These are phyloP conservation scores for Paradisaea rubra DNA, from an alignment of 2,113 vertebrate genomes.

Conservation along the genomic window DNA sequence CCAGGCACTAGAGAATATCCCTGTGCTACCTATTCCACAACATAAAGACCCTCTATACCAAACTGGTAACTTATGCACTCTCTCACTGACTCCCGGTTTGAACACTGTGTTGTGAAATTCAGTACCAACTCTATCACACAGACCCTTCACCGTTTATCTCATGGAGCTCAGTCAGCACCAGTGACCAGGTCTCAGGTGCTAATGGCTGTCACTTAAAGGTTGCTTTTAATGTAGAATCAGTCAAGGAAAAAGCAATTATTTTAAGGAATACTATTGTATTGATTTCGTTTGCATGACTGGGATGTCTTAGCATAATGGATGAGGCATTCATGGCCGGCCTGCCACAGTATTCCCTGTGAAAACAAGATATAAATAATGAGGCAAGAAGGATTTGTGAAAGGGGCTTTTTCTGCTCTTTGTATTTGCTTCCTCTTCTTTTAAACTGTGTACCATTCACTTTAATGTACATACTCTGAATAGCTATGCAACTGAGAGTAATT, in stretches of 20 bases:
- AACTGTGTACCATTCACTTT: background rate
- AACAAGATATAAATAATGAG: background rate
- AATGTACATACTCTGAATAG: constrained; percentile 13
- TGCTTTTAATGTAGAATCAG: background rate
- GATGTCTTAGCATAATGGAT: background rate
- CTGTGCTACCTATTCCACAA: background rate
- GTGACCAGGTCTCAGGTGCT: background rate
- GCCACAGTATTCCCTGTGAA: background rate
- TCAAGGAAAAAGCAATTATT: background rate
- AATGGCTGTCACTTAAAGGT: background rate
- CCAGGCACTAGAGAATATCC: background rate
- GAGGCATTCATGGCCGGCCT: background rate
- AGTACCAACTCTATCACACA: background rate
- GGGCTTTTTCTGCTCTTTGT: background rate
- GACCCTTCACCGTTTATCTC: background rate
- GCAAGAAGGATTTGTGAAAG: background rate
- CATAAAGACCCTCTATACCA: background rate
- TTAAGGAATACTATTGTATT: background rate
- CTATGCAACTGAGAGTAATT: constrained; percentile 20
- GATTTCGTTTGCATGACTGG: background rate
- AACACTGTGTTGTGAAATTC: background rate
- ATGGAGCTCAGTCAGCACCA: background rate
- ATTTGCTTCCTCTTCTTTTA: background rate
- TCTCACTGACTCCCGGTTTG: background rate
- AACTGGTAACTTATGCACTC: accelerated